A percentile compares a stretch with the other conserved stretches of the same genome.
Evolutionary conservation across 2,888 invertebrate genomes (phyloP).

Genomic region (Galeruca laticollis): DNA sequence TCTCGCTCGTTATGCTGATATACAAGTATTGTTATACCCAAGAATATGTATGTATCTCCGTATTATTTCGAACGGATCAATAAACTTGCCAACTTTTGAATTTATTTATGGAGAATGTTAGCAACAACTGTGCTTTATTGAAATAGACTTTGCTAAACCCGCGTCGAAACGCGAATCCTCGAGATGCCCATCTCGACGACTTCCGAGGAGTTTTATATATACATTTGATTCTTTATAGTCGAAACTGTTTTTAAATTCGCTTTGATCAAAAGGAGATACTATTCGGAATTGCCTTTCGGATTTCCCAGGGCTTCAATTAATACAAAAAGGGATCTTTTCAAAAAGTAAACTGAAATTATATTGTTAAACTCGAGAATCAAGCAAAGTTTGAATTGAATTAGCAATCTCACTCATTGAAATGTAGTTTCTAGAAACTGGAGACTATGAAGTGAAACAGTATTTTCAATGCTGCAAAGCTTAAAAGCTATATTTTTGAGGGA

Average conservation of each 20-base stretch:
- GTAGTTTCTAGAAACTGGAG: too few species aligned
- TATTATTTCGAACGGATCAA: conserved; percentile 39
- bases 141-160: conserved; percentile 11
- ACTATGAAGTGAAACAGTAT: too few species aligned
- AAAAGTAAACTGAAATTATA: not conserved
- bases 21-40: conserved; percentile 42
- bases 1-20: conserved; percentile 39
- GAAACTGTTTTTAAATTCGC: not conserved
- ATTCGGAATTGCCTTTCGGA: not conserved
- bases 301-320: too few species aligned
- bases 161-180: not conserved
- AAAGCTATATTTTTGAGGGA: too few species aligned
- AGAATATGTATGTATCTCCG: conserved; percentile 41
- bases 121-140: conserved; percentile 43
- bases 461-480: too few species aligned
- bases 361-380: too few species aligned
- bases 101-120: conserved; percentile 37
- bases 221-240: conserved; percentile 5
- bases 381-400: too few species aligned
- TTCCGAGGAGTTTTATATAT: not conserved
- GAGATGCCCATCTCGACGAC: not conserved
- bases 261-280: not conserved
- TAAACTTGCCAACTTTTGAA: conserved; percentile 39
- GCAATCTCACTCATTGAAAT: too few species aligned
- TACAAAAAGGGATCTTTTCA: not conserved